Evolutionary conservation across 2,888 invertebrate genomes (phyloP).

Genomic region (Lochmaea capreae): DNA sequence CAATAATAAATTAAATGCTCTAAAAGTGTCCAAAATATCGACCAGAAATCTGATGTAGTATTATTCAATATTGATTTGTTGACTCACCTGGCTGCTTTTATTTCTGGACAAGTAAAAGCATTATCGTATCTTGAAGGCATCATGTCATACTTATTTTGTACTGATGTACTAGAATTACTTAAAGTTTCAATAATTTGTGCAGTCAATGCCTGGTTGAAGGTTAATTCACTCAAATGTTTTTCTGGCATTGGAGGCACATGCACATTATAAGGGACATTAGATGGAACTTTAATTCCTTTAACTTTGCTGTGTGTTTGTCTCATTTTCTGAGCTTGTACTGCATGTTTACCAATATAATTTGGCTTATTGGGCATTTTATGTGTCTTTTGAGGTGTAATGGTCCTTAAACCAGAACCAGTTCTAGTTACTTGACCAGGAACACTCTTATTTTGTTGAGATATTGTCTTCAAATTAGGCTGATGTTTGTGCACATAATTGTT

Average conservation of each 20-base stretch:
- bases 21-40: neutral
- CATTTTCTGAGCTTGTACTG: conserved; percentile 63
- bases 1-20: conserved; percentile 26
- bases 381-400: conserved; percentile 63
- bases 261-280: conserved; percentile 37
- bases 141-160: conserved; percentile 68
- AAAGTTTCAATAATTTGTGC: conserved; percentile 73
- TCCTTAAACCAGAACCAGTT: conserved; percentile 60
- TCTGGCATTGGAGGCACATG: conserved; percentile 46
- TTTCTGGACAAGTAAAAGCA: conserved; percentile 53
- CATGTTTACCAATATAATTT: conserved; percentile 66
- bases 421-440: conserved; percentile 57
- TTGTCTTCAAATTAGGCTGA: conserved; percentile 59
- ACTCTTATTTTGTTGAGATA: conserved; percentile 58
- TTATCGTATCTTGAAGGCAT: conserved; percentile 63
- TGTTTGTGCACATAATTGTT: conserved; percentile 54
- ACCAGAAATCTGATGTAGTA: neutral
- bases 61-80: conserved; percentile 3
- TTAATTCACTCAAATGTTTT: conserved; percentile 64
- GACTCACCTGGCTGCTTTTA: conserved; percentile 36
- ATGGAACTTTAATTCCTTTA: conserved; percentile 38
- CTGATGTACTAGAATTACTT: conserved; percentile 63
- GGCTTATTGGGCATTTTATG: conserved; percentile 61
- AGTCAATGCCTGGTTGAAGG: conserved; percentile 73
- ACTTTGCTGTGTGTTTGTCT: conserved; percentile 45